Conservation (phyloP, 92 coral and sea anemone genomes). For the Diadumene lineata region DNA sequence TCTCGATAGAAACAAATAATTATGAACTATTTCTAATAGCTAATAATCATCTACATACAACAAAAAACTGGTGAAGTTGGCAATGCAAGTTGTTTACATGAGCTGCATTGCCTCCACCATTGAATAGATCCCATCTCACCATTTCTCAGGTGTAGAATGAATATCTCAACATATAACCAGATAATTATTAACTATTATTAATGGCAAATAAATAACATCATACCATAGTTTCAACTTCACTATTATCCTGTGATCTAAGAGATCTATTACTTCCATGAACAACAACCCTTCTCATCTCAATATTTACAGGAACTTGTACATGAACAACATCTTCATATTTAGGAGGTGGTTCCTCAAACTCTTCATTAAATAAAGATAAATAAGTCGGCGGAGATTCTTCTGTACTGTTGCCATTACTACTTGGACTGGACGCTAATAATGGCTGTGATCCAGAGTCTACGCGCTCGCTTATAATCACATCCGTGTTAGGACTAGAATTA, state of each 20-base stretch:
- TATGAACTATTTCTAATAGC: too few relatives aligned
- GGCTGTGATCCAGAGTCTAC: constrained; percentile 8
- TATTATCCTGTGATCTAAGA: background rate
- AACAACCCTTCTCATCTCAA: constrained; percentile 6
- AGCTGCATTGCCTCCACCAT: too few relatives aligned
- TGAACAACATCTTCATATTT: constrained; percentile 37
- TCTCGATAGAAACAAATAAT: too few relatives aligned
- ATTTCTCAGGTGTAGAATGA: too few relatives aligned
- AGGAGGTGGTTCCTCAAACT: constrained; percentile 34
- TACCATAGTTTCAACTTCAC: constrained; percentile 10
- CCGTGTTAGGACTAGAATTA: background rate
- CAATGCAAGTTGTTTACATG: too few relatives aligned
- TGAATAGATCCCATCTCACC: too few relatives aligned
- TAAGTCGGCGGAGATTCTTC: constrained; percentile 25
- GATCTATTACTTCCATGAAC: background rate
- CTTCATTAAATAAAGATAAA: constrained; percentile 21
- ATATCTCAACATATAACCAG: too few relatives aligned
- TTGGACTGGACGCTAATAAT: background rate
- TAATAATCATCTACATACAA: too few relatives aligned
- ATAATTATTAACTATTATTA: too few relatives aligned
- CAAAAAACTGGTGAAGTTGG: too few relatives aligned
- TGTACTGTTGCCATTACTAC: background rate
- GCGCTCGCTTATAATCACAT: background rate
- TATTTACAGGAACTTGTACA: background rate
- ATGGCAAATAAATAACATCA: background rate